Percentiles rank a stretch among this genome's conserved stretches.
These are phyloP conservation scores for Seriola aureovittata DNA, from an alignment of 2,113 vertebrate species.

Conservation along the genomic window DNA sequence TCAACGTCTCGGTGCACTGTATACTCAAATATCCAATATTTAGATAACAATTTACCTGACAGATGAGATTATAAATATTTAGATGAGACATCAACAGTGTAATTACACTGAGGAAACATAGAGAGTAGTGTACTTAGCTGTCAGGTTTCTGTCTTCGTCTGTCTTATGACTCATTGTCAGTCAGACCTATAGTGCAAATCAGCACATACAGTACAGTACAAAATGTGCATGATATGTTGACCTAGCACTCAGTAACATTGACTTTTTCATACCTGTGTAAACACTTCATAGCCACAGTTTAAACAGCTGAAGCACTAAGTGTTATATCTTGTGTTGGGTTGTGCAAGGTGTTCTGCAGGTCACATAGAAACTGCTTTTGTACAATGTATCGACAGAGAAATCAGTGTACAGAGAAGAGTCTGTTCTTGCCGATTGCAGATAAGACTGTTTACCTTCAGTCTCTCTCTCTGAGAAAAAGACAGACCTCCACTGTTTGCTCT, in stretches of 20 bases:
- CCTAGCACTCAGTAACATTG: background rate
- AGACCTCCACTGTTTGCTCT: constrained; percentile 41
- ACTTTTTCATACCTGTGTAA: constrained; percentile 50
- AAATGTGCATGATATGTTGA: constrained; percentile 25
- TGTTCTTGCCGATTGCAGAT: constrained; percentile 51
- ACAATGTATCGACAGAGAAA: constrained; percentile 18
- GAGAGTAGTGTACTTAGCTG: background rate
- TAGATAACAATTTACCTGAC: constrained; percentile 11
- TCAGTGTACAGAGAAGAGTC: constrained; percentile 42
- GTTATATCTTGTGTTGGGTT: background rate
- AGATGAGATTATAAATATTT: background rate
- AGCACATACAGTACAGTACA: constrained; percentile 46
- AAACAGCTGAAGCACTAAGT: constrained; percentile 28
- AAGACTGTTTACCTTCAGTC: constrained; percentile 55
- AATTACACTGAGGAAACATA: background rate
- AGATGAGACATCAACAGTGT: background rate
- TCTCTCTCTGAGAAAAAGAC: constrained; percentile 28
- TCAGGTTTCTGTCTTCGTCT: background rate
- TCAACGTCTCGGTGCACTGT: background rate
- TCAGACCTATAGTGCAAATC: background rate
- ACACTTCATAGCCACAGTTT: constrained; percentile 35
- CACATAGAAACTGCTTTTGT: constrained; percentile 23
- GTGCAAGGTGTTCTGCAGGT: constrained; percentile 17
- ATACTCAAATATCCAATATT: constrained; percentile 11
- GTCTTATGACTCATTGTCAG: constrained; percentile 9